phyloP scores from a whole-genome alignment of 2,797 vertebrate genomes.

The Arnoldichthys spilopterus region DNA sequence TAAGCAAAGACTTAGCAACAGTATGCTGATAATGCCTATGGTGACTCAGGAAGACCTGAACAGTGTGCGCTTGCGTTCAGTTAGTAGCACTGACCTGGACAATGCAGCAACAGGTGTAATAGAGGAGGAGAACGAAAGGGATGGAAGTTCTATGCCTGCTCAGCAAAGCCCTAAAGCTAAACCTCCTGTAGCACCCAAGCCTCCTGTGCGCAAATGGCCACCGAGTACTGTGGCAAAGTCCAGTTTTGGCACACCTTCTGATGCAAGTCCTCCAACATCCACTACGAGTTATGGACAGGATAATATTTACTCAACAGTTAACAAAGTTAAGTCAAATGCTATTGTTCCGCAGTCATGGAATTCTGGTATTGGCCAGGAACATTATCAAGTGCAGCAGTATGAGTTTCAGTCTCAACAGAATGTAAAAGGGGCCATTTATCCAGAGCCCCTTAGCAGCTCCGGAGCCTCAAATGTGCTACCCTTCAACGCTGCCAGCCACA shows the following conservation, averaged over 20 bases:
- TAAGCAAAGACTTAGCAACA: constrained; percentile 78
- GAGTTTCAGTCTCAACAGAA: constrained; percentile 2
- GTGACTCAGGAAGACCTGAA: constrained; percentile 85
- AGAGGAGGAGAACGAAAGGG: constrained; percentile 56
- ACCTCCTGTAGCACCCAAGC: constrained; percentile 87
- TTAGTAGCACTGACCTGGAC: constrained; percentile 78
- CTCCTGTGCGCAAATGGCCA: constrained; percentile 75
- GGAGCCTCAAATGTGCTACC: constrained; percentile 25
- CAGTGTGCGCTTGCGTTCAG: constrained; percentile 75
- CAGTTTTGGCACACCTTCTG: constrained; percentile 31
- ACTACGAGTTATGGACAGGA: constrained; percentile 17
- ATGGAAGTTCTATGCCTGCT: constrained; percentile 20
- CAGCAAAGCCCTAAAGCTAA: constrained; percentile 75
- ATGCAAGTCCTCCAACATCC: neutral
- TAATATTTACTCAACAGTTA: constrained; percentile 64
- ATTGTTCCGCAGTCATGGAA: constrained; percentile 37
- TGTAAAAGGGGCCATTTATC: constrained; percentile 43
- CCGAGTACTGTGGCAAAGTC: constrained; percentile 71
- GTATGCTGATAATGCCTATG: constrained; percentile 73
- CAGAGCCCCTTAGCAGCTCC: constrained; percentile 53
- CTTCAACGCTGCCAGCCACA: constrained; percentile 59
- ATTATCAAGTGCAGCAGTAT: constrained; percentile 16
- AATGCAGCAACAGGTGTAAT: constrained; percentile 66
- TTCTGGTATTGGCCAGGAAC: constrained; percentile 3
- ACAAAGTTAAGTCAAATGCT: constrained; percentile 72